Evolutionary conservation across 2,113 vertebrate genomes (phyloP), one percentile per base, ranked within the genome.

Genomic region (Ciconia boyciana): DNA sequence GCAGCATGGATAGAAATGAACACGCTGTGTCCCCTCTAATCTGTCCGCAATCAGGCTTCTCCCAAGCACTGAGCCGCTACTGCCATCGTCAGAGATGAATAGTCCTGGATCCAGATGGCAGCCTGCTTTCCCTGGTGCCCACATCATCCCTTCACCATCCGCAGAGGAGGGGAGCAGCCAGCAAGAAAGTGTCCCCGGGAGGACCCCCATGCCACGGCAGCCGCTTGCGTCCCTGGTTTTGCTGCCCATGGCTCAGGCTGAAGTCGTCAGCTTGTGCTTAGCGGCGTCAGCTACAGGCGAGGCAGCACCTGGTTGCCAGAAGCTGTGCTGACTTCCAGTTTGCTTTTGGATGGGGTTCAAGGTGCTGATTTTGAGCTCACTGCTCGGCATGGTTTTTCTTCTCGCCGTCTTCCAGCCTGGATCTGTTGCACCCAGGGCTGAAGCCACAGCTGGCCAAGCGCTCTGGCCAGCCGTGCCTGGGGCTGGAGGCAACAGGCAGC

Each of bases 31-130:
- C 85, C 96, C 72, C 64, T 85, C 80, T 93, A 85, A 96, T 96
- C 95, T 92, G 88, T 49, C 83, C 92, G 46, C 96, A 95, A 58
- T 79, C 85, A 70, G 68, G 62, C 85, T 93, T 83, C 85, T 92
- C 69, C 82, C 58, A 36, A 55, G 89, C 76, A 12, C 89, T 51
- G 80, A 93, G 89, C 68, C 1, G 34, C 92, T 49, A 9, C 90
- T 60, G 93, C 89, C 32, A 1, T 70, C 11, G 2, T 80, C 83
- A 64, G 88, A 88, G 79, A 94, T 61, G 76, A 93, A 87, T 54
- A 81, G 95, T 72, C 57, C 83, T 31, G 64, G 84, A 77, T 83
- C 71, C 94, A 87, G 77, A 78, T 91, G 90, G 87, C 80, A 78
- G 82, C 76, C 62, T 87, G 93, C 93, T 68, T 39, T 62, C 64